Percentiles rank a stretch among this genome's conserved stretches.
phyloP scores from a whole-genome alignment of 2,888 invertebrate species.

The Dilophus febrilis region DNA sequence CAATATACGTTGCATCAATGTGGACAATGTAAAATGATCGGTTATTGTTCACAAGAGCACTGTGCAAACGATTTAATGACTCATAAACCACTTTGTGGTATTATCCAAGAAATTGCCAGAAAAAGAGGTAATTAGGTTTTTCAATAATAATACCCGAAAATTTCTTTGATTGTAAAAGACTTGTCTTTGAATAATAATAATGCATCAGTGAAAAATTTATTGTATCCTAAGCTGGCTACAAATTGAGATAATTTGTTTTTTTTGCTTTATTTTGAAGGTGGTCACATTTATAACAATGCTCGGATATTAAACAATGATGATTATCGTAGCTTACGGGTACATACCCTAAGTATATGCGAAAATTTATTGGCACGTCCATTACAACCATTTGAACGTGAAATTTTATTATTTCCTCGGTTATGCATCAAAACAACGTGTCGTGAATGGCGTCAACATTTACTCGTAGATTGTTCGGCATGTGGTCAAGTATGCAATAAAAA shows the following conservation, averaged over 20 bases:
- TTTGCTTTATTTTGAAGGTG: conserved; percentile 25
- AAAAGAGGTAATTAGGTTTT: conserved; percentile 33
- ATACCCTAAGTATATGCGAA: conserved; percentile 42
- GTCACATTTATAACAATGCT: conserved; percentile 35
- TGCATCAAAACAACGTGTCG: conserved; percentile 39
- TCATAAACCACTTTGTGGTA: conserved; percentile 43
- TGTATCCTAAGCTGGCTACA: too few relatives aligned
- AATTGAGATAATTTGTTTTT: background rate
- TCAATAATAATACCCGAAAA: too few relatives aligned
- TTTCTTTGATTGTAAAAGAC: too few relatives aligned
- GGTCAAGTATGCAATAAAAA: conserved; percentile 33
- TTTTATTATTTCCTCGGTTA: conserved; percentile 46
- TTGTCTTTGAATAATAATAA: too few relatives aligned
- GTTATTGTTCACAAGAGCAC: conserved; percentile 45
- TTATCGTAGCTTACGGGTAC: conserved; percentile 44
- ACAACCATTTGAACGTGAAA: conserved; percentile 49
- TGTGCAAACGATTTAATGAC: conserved; percentile 37
- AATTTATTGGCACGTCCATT: conserved; percentile 38
- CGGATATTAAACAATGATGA: conserved; percentile 36
- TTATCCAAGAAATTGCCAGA: conserved; percentile 38
- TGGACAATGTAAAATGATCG: conserved; percentile 39
- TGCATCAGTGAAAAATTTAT: too few relatives aligned
- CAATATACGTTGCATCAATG: conserved; percentile 23
- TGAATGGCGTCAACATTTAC: conserved; percentile 32
- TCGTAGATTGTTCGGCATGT: conserved; percentile 39